phyloP scores from a whole-genome alignment of 2,113 vertebrate genomes.

The Hemibagrus wyckioides region DNA sequence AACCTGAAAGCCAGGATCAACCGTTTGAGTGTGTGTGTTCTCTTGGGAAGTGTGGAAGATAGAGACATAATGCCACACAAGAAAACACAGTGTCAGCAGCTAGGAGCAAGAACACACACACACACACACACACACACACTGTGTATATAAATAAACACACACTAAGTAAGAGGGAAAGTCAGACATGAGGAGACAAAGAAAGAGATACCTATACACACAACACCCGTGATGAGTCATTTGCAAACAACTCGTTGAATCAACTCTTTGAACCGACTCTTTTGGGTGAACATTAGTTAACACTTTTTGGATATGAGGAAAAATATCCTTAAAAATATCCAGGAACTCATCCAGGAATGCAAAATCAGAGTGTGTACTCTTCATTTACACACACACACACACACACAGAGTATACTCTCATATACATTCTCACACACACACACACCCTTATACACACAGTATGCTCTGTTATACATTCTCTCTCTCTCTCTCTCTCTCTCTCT shows the following conservation, averaged over 20 bases:
- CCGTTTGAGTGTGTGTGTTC: slow-evolving; percentile 51
- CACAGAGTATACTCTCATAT: neutral
- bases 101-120: neutral
- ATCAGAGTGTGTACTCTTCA: neutral
- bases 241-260: neutral
- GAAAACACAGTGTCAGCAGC: neutral
- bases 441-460: neutral
- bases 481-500: neutral
- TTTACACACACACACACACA: neutral
- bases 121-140: slow-evolving; percentile 11
- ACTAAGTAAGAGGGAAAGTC: too few relatives aligned
- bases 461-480: neutral
- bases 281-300: neutral
- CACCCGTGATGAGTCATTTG: neutral
- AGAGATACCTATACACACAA: neutral
- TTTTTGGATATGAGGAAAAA: neutral
- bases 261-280: neutral
- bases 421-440: neutral
- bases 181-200: neutral
- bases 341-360: neutral
- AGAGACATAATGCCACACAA: slow-evolving; percentile 63
- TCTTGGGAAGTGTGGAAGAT: slow-evolving; percentile 51
- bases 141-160: too few relatives aligned
- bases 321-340: neutral
- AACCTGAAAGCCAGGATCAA: slow-evolving; percentile 70